A percentile compares a stretch with the other conserved stretches of the same genome.
These are phyloP conservation scores for Sminthopsis crassicaudata DNA, from an alignment of 2,113 vertebrate genomes.

Conservation along the genomic window DNA sequence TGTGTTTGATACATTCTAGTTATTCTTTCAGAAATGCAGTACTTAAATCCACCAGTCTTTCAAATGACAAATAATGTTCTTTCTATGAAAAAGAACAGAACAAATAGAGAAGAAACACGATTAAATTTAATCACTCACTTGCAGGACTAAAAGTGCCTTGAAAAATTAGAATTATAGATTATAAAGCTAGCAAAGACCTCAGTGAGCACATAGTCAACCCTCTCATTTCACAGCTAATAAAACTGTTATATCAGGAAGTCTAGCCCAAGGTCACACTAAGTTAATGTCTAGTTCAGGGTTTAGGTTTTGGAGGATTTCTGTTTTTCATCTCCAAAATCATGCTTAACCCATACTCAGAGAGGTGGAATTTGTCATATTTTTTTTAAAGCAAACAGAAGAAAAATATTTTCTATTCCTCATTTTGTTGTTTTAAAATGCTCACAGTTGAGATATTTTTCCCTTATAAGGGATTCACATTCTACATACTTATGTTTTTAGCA, in stretches of 20 bases:
- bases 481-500: background rate
- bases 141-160: background rate
- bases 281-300: background rate
- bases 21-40: background rate
- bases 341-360: background rate
- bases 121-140: background rate
- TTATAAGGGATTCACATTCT: background rate
- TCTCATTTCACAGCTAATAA: constrained; percentile 32
- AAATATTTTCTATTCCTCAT: background rate
- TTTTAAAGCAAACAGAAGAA: background rate
- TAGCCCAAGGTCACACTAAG: background rate
- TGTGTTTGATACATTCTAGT: background rate
- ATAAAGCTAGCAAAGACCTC: background rate
- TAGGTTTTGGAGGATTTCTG: background rate
- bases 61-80: constrained; percentile 7
- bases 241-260: background rate
- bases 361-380: background rate
- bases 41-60: constrained; percentile 5
- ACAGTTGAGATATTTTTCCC: background rate
- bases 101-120: background rate
- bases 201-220: background rate
- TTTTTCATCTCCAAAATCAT: background rate
- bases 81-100: constrained; percentile 19
- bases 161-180: background rate
- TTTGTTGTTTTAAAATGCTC: background rate